Evolutionary conservation across 2,113 vertebrate genomes (phyloP).

Genomic region (Scolopax mira): DNA sequence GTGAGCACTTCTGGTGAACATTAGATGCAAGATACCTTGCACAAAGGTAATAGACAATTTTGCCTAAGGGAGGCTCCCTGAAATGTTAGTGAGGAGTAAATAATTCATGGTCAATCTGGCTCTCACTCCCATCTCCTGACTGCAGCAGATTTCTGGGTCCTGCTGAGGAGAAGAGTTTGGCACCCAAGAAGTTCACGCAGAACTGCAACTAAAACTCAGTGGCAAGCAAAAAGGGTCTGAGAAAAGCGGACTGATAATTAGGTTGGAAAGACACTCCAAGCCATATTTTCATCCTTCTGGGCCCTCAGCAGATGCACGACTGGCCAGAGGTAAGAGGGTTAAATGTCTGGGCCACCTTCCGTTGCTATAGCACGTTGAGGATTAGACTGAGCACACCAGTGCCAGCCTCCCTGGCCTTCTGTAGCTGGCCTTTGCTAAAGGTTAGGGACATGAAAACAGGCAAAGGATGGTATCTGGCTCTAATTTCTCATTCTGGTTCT

Average conservation of each 20-base stretch:
- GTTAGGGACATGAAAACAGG: background rate
- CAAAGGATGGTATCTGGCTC: background rate
- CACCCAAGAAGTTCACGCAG: background rate
- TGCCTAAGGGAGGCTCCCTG: background rate
- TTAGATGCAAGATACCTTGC: background rate
- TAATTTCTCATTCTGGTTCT: background rate
- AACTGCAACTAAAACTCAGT: background rate
- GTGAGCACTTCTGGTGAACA: background rate
- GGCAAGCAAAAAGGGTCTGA: background rate
- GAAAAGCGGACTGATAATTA: background rate
- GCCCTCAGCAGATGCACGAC: background rate
- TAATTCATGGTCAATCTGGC: background rate
- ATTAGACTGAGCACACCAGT: background rate
- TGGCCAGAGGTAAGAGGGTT: background rate
- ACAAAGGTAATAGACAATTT: background rate
- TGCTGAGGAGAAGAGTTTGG: background rate
- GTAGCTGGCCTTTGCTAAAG: background rate
- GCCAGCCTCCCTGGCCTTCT: background rate
- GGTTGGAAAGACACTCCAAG: background rate
- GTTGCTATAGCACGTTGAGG: background rate
- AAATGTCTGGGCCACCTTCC: background rate
- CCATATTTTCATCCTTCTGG: background rate
- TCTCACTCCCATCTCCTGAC: background rate
- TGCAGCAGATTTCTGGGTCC: background rate
- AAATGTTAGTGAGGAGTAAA: background rate